phyloP scores from a whole-genome alignment of 2,797 vertebrate genomes.

The Alfaro cultratus region DNA sequence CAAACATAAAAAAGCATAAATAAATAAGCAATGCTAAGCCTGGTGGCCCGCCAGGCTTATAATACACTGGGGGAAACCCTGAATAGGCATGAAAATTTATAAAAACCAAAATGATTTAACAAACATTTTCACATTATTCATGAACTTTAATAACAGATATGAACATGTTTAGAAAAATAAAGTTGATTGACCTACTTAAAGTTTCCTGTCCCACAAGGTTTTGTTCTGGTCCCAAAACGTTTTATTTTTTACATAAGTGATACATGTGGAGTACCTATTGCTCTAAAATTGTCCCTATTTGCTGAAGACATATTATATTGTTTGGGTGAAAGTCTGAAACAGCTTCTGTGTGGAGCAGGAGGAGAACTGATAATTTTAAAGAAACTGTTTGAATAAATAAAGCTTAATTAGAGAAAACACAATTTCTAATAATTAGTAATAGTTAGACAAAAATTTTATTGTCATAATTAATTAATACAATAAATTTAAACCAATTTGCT shows the following conservation, averaged over 20 bases:
- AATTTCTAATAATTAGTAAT: not conserved
- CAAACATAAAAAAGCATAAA: not conserved
- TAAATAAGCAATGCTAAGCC: no score
- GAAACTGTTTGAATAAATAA: not conserved
- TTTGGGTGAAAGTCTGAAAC: not conserved
- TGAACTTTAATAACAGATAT: not conserved
- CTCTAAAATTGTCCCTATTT: not conserved
- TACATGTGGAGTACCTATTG: no score
- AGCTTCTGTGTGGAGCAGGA: not conserved
- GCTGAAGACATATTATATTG: not conserved
- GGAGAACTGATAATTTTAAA: not conserved
- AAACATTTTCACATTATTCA: not conserved
- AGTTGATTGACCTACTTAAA: not conserved
- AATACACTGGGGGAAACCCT: no score
- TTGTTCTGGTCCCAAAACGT: not conserved
- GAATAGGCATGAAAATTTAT: no score
- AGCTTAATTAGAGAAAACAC: not conserved
- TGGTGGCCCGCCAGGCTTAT: no score
- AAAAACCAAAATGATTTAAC: not conserved
- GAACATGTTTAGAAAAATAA: not conserved
- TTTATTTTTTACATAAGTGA: not conserved
- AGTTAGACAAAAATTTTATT: not conserved
- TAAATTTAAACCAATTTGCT: not conserved
- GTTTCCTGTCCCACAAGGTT: not conserved
- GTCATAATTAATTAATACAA: not conserved